phyloP scores from a whole-genome alignment of 2,888 invertebrate species.

The Elmis aenea region DNA sequence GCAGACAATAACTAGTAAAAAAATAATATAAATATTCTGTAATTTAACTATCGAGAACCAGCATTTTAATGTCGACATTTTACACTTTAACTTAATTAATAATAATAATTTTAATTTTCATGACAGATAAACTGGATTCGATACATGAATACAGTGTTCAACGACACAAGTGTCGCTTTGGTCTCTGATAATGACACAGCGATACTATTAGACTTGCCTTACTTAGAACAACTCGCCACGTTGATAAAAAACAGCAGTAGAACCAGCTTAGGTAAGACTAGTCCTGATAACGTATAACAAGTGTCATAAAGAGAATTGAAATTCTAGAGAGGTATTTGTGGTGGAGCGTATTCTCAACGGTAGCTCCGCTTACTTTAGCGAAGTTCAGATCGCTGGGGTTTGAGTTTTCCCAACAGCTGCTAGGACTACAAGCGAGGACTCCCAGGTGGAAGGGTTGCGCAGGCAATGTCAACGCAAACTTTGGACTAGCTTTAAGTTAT shows the following conservation, averaged over 20 bases:
- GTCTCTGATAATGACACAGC: constrained; percentile 51
- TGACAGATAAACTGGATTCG: constrained; percentile 61
- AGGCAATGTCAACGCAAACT: constrained; percentile 59
- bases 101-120: constrained; percentile 6
- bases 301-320: too few species aligned
- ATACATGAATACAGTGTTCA: constrained; percentile 56
- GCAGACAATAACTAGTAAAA: too few species aligned
- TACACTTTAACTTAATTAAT: too few species aligned
- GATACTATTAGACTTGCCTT: constrained; percentile 63
- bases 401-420: constrained; percentile 60
- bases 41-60: too few species aligned
- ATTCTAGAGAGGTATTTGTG: constrained; percentile 63
- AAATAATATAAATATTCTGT: too few species aligned
- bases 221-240: constrained; percentile 56
- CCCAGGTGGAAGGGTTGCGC: constrained; percentile 63
- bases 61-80: too few species aligned
- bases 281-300: too few species aligned
- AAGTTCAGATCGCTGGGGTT: constrained; percentile 58
- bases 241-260: constrained; percentile 53
- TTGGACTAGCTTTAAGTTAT: constrained; percentile 62
- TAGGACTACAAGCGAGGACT: constrained; percentile 59
- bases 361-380: constrained; percentile 57
- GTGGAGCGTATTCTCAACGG: constrained; percentile 65
- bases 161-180: constrained; percentile 51
- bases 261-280: constrained; percentile 55